Evolutionary conservation across 2,113 vertebrate genomes (phyloP), one percentile per base, ranked within the genome.

Genomic region (Pleuronectes platessa): DNA sequence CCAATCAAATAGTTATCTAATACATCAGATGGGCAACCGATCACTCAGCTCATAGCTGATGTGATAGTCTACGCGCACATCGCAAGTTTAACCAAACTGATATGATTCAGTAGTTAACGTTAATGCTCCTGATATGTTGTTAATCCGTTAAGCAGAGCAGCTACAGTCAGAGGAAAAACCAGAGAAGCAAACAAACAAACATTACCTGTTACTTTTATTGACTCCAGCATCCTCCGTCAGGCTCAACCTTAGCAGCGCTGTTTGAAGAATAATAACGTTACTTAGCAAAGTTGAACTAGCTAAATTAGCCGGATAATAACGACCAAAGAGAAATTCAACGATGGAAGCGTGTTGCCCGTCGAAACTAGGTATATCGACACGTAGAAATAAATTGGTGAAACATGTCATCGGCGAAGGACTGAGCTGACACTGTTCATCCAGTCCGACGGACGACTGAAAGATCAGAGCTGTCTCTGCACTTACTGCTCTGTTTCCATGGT

Each of bases 181-280:
- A 31, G 6, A 17, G 14, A 15, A 49, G 17, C 17, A 13, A 42
- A 42, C 40, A n/a, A 56, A 67, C 26, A 7, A 76, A 15, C 68
- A 66, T 81, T 88, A 94, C 93, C 93, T 83, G 87, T 94, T 0
- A 93, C 91, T 71, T 92, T 78, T 54, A 92, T 94, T 5, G 91
- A 92, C 71, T 93, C 88, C 76, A 93, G 86, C 92, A 93, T 94
- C 60, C 54, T 86, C 4, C 5, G 51, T n/a, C 20, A 54, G 51
- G 20, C 17, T 54, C 18, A n/a, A 53, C 54, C 3, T 3, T 4
- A 2, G 18, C 21, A 12, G n/a, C 18, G 54, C 54, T 24, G 54
- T 23, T 9, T 3, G 21, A 59, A 7, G 21, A 61, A 45, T 5
- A 12, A 24, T 21, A 20, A 15, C 23, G n/a, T 20, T 24, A 26